Conservation (phyloP, 2,113 vertebrate species). For the Rhea americana region DNA sequence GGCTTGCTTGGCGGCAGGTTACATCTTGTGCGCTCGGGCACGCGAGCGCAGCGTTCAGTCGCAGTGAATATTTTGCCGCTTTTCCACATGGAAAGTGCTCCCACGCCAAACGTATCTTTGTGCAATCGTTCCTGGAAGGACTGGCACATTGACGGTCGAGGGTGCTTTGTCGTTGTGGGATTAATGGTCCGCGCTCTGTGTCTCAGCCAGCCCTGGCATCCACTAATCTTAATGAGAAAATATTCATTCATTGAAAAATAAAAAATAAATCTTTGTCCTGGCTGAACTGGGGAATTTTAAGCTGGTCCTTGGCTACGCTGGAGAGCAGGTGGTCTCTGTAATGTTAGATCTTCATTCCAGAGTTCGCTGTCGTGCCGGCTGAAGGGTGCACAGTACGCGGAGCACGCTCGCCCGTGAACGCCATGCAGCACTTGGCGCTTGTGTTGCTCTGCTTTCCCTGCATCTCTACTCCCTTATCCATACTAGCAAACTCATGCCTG, state of each 20-base stretch:
- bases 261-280: neutral
- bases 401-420: neutral
- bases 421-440: neutral
- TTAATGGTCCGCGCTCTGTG: neutral
- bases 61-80: neutral
- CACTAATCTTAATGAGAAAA: neutral
- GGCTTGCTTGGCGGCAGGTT: neutral
- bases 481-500: neutral
- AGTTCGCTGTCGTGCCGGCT: neutral
- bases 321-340: neutral
- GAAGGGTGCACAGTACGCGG: neutral
- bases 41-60: neutral
- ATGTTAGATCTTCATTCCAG: neutral
- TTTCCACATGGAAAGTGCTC: neutral
- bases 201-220: neutral
- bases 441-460: neutral
- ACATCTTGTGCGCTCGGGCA: neutral
- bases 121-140: neutral
- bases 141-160: neutral
- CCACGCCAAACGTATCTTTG: neutral
- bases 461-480: neutral
- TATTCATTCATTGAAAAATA: neutral
- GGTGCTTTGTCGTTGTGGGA: neutral
- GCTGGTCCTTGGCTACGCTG: neutral
- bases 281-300: neutral